Conservation (phyloP, 2,797 vertebrate genomes). For the Sphenodon punctatus region DNA sequence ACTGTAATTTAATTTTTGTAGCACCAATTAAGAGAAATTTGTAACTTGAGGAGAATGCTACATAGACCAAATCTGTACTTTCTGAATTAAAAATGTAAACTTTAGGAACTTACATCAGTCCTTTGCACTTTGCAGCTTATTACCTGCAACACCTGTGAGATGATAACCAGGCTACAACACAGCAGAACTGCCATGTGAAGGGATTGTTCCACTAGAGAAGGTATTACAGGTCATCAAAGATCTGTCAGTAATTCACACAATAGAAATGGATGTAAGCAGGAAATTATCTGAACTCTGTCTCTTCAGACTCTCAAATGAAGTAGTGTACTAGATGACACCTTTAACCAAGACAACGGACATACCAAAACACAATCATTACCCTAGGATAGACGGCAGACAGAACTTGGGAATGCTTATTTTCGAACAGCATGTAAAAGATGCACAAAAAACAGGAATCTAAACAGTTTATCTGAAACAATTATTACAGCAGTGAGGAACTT, state of each 20-base stretch:
- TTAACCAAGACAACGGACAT: background rate
- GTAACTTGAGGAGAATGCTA: background rate
- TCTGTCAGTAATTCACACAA: background rate
- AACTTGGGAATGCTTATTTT: background rate
- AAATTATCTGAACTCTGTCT: background rate
- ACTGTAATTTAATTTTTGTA: background rate
- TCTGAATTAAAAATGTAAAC: background rate
- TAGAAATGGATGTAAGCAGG: background rate
- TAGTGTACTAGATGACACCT: background rate
- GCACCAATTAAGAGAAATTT: background rate
- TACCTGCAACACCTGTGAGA: no score
- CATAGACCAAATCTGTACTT: background rate
- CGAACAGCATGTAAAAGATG: background rate
- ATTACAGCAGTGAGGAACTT: background rate
- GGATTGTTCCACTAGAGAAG: background rate
- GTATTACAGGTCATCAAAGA: background rate
- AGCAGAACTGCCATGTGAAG: background rate
- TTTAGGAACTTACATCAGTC: background rate
- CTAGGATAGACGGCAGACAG: no score
- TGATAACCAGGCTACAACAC: background rate
- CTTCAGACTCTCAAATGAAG: background rate
- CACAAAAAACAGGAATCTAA: background rate
- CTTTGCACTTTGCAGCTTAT: background rate
- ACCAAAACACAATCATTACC: background rate
- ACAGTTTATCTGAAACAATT: background rate